phyloP scores from a whole-genome alignment of 1,140 invertebrate species.

The Trichomalopsis sarcophagae region DNA sequence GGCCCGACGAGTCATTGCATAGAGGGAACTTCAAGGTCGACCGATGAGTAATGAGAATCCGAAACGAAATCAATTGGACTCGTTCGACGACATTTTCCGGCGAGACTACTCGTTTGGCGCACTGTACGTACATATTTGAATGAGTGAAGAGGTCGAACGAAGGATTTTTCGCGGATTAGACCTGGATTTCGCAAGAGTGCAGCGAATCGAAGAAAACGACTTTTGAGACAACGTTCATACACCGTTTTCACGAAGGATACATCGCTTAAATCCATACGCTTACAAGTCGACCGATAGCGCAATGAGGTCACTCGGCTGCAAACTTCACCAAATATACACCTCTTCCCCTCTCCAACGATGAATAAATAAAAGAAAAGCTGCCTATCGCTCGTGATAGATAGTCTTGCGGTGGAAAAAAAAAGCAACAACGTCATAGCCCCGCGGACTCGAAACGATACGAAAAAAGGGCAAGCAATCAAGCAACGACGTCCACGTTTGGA shows the following conservation, averaged over 20 bases:
- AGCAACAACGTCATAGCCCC: neutral
- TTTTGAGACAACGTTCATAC: too few relatives aligned
- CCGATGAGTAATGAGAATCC: constrained; percentile 39
- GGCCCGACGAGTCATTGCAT: constrained; percentile 21
- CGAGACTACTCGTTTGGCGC: too few relatives aligned
- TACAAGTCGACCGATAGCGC: neutral
- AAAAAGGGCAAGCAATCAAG: neutral
- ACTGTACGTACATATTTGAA: neutral
- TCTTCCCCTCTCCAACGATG: neutral
- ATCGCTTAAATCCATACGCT: neutral
- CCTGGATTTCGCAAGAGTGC: too few relatives aligned
- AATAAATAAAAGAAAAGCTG: neutral
- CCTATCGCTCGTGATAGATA: neutral
- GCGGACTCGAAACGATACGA: neutral
- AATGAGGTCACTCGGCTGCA: neutral
- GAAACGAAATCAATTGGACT: constrained; percentile 40
- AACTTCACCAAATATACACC: neutral
- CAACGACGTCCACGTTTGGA: neutral
- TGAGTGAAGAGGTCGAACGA: too few relatives aligned
- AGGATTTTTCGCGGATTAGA: neutral
- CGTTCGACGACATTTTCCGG: constrained; percentile 33
- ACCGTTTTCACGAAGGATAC: neutral
- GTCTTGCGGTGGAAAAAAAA: neutral
- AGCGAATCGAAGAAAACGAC: too few relatives aligned
- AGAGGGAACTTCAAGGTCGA: constrained; percentile 35